These are phyloP conservation scores for Drosophila lutescens DNA, from an alignment of 2,888 invertebrate genomes.

Conservation along the genomic window DNA sequence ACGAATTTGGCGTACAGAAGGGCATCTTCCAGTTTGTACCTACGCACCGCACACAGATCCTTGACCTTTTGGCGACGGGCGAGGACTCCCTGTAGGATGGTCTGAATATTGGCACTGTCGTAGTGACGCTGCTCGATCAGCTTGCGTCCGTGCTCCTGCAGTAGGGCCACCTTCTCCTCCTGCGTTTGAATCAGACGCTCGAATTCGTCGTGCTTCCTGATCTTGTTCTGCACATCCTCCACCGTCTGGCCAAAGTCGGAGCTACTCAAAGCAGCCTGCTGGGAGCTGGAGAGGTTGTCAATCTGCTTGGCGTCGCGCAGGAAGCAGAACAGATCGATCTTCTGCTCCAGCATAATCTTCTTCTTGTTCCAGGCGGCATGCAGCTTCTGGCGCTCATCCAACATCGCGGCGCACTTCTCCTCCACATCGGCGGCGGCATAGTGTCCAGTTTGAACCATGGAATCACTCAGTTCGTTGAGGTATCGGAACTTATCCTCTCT, in stretches of 20 bases:
- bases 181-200: conserved; percentile 93
- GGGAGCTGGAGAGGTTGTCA: conserved; percentile 93
- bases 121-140: conserved; percentile 96
- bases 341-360: conserved; percentile 94
- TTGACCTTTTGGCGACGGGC: conserved; percentile 88
- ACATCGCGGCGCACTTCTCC: conserved; percentile 90
- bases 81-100: conserved; percentile 90
- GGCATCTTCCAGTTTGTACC: conserved; percentile 90
- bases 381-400: conserved; percentile 91
- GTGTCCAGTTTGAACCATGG: conserved; percentile 93
- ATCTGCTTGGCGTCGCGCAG: conserved; percentile 96
- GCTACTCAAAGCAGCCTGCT: conserved; percentile 91
- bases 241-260: conserved; percentile 91
- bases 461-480: conserved; percentile 90
- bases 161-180: conserved; percentile 93
- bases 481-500: conserved; percentile 91
- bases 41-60: conserved; percentile 88
- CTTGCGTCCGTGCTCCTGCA: conserved; percentile 94
- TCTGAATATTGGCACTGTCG: conserved; percentile 91
- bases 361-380: conserved; percentile 95
- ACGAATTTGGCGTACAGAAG: conserved; percentile 95
- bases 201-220: conserved; percentile 97
- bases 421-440: conserved; percentile 92
- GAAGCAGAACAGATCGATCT: conserved; percentile 97
- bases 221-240: conserved; percentile 94